Evolutionary conservation across 2,888 invertebrate species (phyloP), one percentile per base, ranked within the genome.

Genomic region (Tanypteryx hageni): DNA sequence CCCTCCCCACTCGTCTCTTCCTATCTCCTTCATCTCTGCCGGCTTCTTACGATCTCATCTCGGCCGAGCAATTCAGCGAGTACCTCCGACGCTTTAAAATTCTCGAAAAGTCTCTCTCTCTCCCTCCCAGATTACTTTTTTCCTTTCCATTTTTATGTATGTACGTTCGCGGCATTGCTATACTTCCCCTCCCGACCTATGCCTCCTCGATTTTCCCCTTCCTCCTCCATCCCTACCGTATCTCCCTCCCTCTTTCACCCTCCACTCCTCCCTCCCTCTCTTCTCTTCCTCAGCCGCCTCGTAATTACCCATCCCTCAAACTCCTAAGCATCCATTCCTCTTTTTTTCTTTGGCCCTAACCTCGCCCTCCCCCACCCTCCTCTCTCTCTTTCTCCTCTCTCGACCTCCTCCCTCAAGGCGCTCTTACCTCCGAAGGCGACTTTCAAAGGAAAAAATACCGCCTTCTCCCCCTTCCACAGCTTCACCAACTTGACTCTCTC

Each of bases 361-460:
- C 27, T 27, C 76, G 1, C 11, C 68, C 11, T 44, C 44, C 5
- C 44, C 44, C 44, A 44, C 44, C 44, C 22, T n/a, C 11, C 0
- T 14, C 27, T 27, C 76, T 5, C 0, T 22, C 11, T n/a, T 7
- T 68, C 11, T n/a, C 68, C 11, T n/a, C 68, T n/a, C 68, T 68
- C n/a, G n/a, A 68, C 68, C 68, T 10, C 68, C 22, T 68, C 68
- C 68, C 76, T 76, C 76, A 27, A 76, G 76, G 76, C 76, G 76
- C 76, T 76, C 76, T 61, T 61, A 61, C 61, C 61, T 76, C 76
- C 76, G 76, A 76, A 76, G 76, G 76, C 76, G 76, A n/a, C 76
- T 76, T 27, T 76, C 76, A 76, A 76, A 76, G 76, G 76, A 76
- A 22, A 76, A 27, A 76, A 27, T 22, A 10, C 76, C 76, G 82